Conservation (phyloP, 2,888 invertebrate genomes). For the Drosophila vallismaia region DNA sequence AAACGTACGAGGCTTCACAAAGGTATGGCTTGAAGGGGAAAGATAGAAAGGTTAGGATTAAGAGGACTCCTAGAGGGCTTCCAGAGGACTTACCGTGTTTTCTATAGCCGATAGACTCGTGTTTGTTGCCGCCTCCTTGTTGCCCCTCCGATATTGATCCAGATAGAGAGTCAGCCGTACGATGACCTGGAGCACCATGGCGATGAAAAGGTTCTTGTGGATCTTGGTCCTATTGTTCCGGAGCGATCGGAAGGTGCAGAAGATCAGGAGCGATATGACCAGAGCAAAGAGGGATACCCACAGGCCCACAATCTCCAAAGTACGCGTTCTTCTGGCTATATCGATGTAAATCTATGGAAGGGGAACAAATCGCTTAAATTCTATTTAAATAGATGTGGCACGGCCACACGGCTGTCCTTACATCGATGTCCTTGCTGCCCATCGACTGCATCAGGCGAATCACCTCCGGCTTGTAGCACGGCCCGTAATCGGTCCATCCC, state of each 20-base stretch:
- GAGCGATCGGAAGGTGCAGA: slow-evolving; percentile 91
- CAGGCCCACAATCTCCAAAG: slow-evolving; percentile 93
- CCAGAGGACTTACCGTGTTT: slow-evolving; percentile 86
- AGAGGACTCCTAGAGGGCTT: too few species aligned
- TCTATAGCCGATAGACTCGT: slow-evolving; percentile 86
- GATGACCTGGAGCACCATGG: slow-evolving; percentile 91
- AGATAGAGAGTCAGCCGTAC: slow-evolving; percentile 90
- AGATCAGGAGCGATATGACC: slow-evolving; percentile 90
- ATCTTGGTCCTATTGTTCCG: slow-evolving; percentile 93
- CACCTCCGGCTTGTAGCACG: slow-evolving; percentile 90
- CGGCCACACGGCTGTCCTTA: slow-evolving; percentile 30
- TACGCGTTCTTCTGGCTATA: slow-evolving; percentile 89
- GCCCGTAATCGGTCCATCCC: slow-evolving; percentile 94
- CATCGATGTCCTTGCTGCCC: slow-evolving; percentile 82
- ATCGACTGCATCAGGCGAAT: slow-evolving; percentile 86
- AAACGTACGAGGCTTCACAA: slow-evolving; percentile 90
- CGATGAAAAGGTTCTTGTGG: slow-evolving; percentile 93
- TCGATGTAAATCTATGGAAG: slow-evolving; percentile 86
- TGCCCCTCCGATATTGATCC: slow-evolving; percentile 87
- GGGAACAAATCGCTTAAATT: neutral
- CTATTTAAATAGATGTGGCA: neutral
- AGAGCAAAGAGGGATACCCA: slow-evolving; percentile 91
- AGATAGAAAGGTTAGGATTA: neutral
- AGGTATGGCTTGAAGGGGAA: slow-evolving; percentile 87
- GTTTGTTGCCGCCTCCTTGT: slow-evolving; percentile 73